Evolutionary conservation across 92 coral and sea anemone genomes (phyloP).

Genomic region (Heteractis magnifica): DNA sequence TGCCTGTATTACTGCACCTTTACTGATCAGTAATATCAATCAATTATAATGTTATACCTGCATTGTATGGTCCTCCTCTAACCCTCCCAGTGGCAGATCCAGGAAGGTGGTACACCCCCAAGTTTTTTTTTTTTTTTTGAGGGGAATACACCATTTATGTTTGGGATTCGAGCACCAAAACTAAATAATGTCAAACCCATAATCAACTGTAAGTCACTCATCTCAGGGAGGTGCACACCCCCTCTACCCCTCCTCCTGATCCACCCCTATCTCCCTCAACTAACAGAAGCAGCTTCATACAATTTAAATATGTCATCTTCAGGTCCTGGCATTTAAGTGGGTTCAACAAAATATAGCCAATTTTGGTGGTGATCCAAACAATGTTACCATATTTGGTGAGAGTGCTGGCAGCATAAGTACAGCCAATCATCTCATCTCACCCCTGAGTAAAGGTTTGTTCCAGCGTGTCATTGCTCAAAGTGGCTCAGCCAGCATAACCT

Average conservation of each 20-base stretch:
- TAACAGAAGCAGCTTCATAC: not conserved
- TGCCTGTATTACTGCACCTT: not conserved
- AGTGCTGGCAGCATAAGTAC: slow-evolving; percentile 55
- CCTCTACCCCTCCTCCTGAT: no score
- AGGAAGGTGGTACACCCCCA: no score
- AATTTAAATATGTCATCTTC: not conserved
- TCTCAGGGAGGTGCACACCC: no score
- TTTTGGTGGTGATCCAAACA: slow-evolving; percentile 50
- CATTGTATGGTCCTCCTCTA: not conserved
- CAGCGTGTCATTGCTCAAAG: slow-evolving; percentile 51
- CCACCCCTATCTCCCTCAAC: not conserved
- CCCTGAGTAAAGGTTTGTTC: slow-evolving; percentile 50
- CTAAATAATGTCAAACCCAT: no score
- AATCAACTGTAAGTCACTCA: no score
- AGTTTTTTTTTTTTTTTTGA: no score
- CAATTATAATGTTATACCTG: not conserved
- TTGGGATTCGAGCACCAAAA: no score
- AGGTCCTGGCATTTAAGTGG: slow-evolving; percentile 48
- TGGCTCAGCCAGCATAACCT: slow-evolving; percentile 28
- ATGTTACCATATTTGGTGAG: slow-evolving; percentile 57
- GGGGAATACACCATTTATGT: no score
- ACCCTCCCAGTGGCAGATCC: not conserved
- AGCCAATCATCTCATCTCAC: slow-evolving; percentile 37
- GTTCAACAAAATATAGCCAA: slow-evolving; percentile 51
- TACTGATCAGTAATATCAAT: not conserved